Base-by-base conservation (phyloP, 2,888 invertebrate genomes). In the Agrotis puta region DNA sequence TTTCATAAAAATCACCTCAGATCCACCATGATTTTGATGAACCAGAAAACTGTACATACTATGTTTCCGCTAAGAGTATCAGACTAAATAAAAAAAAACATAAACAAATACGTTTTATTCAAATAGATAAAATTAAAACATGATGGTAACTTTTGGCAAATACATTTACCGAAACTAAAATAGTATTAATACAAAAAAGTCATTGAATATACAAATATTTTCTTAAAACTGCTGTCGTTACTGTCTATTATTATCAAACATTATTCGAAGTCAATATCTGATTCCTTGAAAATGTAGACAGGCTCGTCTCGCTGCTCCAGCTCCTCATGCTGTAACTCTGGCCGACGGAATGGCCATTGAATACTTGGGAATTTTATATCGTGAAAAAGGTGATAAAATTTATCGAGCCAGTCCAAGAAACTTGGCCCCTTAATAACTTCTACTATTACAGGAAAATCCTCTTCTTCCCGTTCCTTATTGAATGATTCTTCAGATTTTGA, bases 231-330 rank as follows among this genome's bases (percentile, higher is more conserved):
- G 39, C 39, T 39, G 3, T 50, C 11, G 2, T 48, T 20, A 18
- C 20, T 13, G 13, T 43, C 16, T 18, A 24, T 33, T 2, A 20
- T 54, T 22, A 22, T 69, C 13, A 18, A 20, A 27, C 14, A 50
- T 64, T 24, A 63, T 16, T 48, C 13, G 18, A 27, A 64, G 33
- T 56, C 54, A 1, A 56, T 50, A 4, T 71, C 80, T 20, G 53
- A n/a, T 65, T 79, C 58, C 14, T 20, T 64, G 51, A 62, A n/a
- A n/a, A 79, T 43, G n/a, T 51, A 79, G 7, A 76, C 24, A 57
- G 71, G 76, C 33, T 16, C 47, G 13, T 66, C n/a, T 45, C 50
- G n/a, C 27, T 20, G 43, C 39, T 39, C 45, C 14, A 45, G 18
- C 3, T 11, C 20, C 43, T 11, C n/a, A 6, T 39, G 45, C 16